Percentiles rank a stretch among this genome's conserved stretches.
Evolutionary conservation across 2,113 vertebrate species (phyloP).

Genomic region (Embiotoca jacksoni): DNA sequence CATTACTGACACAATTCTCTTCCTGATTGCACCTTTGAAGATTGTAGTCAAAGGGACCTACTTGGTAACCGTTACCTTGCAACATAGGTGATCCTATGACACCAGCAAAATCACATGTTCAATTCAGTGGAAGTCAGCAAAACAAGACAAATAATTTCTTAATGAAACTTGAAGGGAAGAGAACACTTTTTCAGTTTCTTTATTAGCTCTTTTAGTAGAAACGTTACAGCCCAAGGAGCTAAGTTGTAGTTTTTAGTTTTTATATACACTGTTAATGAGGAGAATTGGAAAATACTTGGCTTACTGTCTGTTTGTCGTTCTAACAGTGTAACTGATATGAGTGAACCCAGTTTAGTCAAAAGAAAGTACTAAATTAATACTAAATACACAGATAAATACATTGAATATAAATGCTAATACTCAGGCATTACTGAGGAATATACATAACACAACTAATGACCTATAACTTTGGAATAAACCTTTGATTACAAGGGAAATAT

Average conservation of each 20-base stretch:
- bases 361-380: not conserved
- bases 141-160: not conserved
- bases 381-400: no score
- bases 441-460: not conserved
- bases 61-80: slow-evolving; percentile 1
- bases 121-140: not conserved
- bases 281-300: not conserved
- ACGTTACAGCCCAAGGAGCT: not conserved
- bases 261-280: no score
- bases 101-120: not conserved
- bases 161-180: not conserved
- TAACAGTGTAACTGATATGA: not conserved
- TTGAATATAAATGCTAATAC: not conserved
- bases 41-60: not conserved
- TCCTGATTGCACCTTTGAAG: slow-evolving; percentile 46
- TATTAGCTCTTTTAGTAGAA: not conserved
- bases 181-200: not conserved
- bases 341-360: not conserved
- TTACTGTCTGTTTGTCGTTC: not conserved
- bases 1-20: not conserved
- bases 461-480: not conserved
- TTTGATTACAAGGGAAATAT: not conserved
- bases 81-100: slow-evolving; percentile 28
- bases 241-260: no score
- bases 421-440: not conserved